A percentile compares a stretch with the other conserved stretches of the same genome.
Evolutionary conservation across 2,113 vertebrate genomes (phyloP).

Genomic region (Eptatretus burgeri): DNA sequence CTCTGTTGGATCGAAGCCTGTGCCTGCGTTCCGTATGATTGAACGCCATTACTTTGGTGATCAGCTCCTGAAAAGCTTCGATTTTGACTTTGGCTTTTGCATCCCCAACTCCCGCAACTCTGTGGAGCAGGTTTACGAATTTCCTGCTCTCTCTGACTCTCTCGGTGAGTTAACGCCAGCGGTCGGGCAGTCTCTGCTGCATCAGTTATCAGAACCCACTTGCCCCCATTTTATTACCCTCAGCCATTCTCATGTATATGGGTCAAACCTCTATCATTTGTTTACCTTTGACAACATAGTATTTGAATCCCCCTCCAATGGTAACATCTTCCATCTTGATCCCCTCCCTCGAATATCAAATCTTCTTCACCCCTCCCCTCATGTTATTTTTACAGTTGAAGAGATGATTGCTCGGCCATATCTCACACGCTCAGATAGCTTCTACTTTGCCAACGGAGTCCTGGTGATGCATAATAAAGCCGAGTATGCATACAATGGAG

Average conservation of each 20-base stretch:
- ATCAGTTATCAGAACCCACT: not conserved
- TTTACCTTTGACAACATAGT: too few species aligned
- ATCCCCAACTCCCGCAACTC: constrained; percentile 97
- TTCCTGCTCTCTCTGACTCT: constrained; percentile 71
- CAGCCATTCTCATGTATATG: not conserved
- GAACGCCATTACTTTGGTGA: constrained; percentile 92
- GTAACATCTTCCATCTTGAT: too few species aligned
- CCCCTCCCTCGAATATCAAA: not conserved
- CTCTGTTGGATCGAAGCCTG: constrained; percentile 71
- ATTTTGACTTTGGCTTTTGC: constrained; percentile 95
- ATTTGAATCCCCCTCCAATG: too few species aligned
- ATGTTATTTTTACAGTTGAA: constrained; percentile 26
- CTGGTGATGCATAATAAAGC: constrained; percentile 99
- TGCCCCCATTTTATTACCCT: not conserved
- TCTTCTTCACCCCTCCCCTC: not conserved
- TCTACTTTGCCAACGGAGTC: constrained; percentile 97
- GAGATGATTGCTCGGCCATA: constrained; percentile 83
- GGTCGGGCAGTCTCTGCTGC: not conserved
- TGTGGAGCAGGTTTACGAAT: constrained; percentile 93
- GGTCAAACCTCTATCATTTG: not conserved
- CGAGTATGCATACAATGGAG: constrained; percentile 84
- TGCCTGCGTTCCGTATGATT: constrained; percentile 95
- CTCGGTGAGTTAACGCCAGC: constrained; percentile 33
- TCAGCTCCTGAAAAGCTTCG: constrained; percentile 75
- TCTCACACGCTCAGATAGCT: constrained; percentile 94